Percentiles rank a stretch among this genome's conserved stretches.
phyloP scores from a whole-genome alignment of 1,140 invertebrate genomes.

The Scaptomyza montana region DNA sequence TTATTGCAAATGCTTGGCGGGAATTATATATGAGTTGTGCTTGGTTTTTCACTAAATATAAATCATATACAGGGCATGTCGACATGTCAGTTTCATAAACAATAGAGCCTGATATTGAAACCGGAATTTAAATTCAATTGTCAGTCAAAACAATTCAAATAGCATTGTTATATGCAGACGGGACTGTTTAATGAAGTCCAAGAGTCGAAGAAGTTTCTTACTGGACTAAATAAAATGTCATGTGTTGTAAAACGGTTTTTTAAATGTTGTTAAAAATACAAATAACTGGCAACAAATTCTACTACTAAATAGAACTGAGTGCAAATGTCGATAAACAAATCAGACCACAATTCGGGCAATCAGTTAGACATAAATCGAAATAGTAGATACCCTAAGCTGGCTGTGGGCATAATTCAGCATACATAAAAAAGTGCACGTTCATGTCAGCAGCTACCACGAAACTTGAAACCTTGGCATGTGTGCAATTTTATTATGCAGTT shows the following conservation, averaged over 20 bases:
- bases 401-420: conserved; percentile 18
- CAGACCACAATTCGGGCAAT: neutral
- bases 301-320: neutral
- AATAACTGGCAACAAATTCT: neutral
- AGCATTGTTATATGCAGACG: too few species aligned
- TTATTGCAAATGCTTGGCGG: conserved; percentile 37
- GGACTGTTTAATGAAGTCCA: too few species aligned
- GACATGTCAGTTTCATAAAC: conserved; percentile 13
- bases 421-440: conserved; percentile 11
- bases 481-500: conserved; percentile 54
- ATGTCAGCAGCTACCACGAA: conserved; percentile 24
- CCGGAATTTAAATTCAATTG: conserved; percentile 5
- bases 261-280: too few species aligned
- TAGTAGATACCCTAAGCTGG: neutral
- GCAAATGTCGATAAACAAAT: neutral
- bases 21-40: conserved; percentile 30
- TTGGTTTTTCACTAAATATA: conserved; percentile 32
- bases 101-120: neutral
- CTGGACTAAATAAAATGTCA: too few species aligned
- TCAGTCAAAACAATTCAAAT: too few species aligned
- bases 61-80: conserved; percentile 28
- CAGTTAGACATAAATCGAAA: neutral
- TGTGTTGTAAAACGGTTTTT: too few species aligned
- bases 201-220: too few species aligned
- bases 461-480: conserved; percentile 45